phyloP scores from a whole-genome alignment of 1,140 invertebrate genomes.

The Gryllus bimaculatus region DNA sequence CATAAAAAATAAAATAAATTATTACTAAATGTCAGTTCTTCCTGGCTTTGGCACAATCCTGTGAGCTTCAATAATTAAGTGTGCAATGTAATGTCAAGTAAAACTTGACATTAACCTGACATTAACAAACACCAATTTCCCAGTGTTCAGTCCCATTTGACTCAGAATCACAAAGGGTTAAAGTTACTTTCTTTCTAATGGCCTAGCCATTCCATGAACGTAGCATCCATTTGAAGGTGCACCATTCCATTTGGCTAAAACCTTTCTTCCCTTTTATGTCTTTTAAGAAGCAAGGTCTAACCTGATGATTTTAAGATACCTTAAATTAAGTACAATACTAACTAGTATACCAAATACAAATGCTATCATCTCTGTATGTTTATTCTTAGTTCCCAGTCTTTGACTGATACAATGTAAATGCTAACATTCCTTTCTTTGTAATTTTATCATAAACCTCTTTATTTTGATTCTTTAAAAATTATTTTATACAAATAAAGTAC shows the following conservation, averaged over 20 bases:
- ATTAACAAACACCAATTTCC: too few species aligned
- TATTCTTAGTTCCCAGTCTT: not conserved
- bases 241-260: not conserved
- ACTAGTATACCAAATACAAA: not conserved
- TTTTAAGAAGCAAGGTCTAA: not conserved
- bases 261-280: not conserved
- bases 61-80: too few species aligned
- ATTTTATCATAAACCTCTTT: not conserved
- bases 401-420: not conserved
- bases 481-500: not conserved
- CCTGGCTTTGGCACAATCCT: too few species aligned
- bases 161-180: too few species aligned
- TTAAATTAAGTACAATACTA: not conserved
- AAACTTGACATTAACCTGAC: too few species aligned
- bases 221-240: not conserved
- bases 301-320: not conserved
- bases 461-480: not conserved
- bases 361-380: not conserved
- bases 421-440: not conserved
- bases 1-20: too few species aligned
- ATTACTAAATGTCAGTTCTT: too few species aligned
- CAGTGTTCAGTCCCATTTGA: too few species aligned
- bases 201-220: not conserved
- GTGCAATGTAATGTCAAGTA: too few species aligned
- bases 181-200: too few species aligned